Conservation (phyloP, 2,797 vertebrate species). For the Otolemur crassicaudatus region DNA sequence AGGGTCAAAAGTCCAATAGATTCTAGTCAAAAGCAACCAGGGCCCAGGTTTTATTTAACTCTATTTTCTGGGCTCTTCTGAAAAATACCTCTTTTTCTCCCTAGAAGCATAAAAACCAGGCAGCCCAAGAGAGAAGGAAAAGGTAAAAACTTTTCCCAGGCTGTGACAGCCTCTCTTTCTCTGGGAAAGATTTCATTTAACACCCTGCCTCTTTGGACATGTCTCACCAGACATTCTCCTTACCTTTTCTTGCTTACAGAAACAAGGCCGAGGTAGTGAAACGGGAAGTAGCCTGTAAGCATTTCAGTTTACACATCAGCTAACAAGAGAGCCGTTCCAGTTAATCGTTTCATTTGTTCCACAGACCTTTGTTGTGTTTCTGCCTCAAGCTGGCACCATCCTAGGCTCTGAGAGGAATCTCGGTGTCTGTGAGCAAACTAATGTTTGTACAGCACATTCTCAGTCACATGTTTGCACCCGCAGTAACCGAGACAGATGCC, state of each 20-base stretch:
- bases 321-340: neutral
- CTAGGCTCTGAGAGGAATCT: neutral
- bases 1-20: constrained; percentile 63
- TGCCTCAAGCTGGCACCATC: neutral
- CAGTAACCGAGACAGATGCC: neutral
- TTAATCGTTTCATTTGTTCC: neutral
- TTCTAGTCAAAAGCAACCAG: neutral
- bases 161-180: neutral
- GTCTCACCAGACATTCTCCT: neutral
- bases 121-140: neutral
- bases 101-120: constrained; percentile 47
- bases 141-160: neutral
- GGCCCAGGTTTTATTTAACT: constrained; percentile 26
- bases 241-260: neutral
- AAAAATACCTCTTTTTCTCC: constrained; percentile 28
- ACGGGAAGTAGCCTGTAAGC: neutral
- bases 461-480: neutral
- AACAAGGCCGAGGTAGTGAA: neutral
- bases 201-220: neutral
- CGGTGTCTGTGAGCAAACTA: neutral
- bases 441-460: neutral
- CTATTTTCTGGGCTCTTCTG: constrained; percentile 15
- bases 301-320: neutral
- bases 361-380: neutral
- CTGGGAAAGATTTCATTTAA: neutral